phyloP scores from a whole-genome alignment of 2,113 vertebrate species.

The Nothobranchius furzeri region DNA sequence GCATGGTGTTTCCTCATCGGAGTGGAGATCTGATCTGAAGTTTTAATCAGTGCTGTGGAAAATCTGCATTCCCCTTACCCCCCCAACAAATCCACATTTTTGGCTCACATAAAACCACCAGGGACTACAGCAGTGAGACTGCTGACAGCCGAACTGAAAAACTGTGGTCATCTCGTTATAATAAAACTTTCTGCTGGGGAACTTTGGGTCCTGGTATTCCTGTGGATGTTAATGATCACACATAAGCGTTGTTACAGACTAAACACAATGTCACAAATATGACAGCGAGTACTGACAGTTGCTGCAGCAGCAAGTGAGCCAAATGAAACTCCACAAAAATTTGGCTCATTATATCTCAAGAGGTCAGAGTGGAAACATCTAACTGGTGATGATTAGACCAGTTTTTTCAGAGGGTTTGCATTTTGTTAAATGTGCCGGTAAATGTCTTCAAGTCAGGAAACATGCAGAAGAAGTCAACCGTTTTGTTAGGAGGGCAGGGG shows the following conservation, averaged over 20 bases:
- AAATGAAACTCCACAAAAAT: neutral
- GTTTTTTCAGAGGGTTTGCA: neutral
- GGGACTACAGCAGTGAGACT: neutral
- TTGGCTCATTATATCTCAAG: neutral
- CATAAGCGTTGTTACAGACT: neutral
- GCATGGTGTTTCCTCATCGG: slow-evolving; percentile 45
- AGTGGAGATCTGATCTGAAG: slow-evolving; percentile 32
- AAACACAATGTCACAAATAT: neutral
- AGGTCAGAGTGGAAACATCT: neutral
- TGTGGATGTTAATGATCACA: neutral
- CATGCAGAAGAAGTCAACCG: too few relatives aligned
- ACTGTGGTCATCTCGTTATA: neutral
- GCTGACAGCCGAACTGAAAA: neutral
- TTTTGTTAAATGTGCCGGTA: neutral
- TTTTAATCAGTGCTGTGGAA: slow-evolving; percentile 8
- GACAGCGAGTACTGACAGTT: neutral
- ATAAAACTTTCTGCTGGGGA: neutral
- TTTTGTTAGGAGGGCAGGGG: too few relatives aligned
- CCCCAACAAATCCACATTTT: slow-evolving; percentile 1
- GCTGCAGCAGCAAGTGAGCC: neutral
- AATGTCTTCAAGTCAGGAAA: too few relatives aligned
- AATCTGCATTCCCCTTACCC: slow-evolving; percentile 1
- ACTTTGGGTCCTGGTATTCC: neutral
- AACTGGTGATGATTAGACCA: neutral
- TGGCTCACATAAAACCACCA: neutral